These are phyloP conservation scores for Pediacus dermestoides DNA, from an alignment of 2,888 invertebrate species.

Conservation along the genomic window DNA sequence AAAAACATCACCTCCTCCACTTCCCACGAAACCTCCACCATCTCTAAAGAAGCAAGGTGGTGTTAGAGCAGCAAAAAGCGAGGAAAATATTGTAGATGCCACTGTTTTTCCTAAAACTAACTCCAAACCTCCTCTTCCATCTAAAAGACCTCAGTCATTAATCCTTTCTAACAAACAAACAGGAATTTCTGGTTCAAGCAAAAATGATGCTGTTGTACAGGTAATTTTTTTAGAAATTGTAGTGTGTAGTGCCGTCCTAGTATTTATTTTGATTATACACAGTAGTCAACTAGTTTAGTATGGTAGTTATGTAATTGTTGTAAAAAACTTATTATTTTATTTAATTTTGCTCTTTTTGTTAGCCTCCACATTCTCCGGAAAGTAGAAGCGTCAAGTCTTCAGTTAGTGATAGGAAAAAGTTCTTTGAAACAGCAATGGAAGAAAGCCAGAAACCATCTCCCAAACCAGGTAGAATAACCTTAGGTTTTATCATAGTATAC, in stretches of 20 bases:
- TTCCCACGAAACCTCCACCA: slow-evolving; percentile 26
- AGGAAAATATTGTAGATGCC: too few relatives aligned
- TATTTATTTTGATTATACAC: too few relatives aligned
- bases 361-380: slow-evolving; percentile 64
- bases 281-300: too few relatives aligned
- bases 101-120: too few relatives aligned
- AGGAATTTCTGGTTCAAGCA: slow-evolving; percentile 25
- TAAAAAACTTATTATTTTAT: slow-evolving; percentile 12
- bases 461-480: slow-evolving; percentile 66
- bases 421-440: slow-evolving; percentile 95
- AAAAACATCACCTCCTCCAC: slow-evolving; percentile 28
- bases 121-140: slow-evolving; percentile 26
- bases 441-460: slow-evolving; percentile 82
- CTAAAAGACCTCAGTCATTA: slow-evolving; percentile 27
- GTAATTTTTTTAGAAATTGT: slow-evolving; percentile 26
- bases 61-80: too few relatives aligned
- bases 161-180: slow-evolving; percentile 31
- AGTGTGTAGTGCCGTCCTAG: too few relatives aligned
- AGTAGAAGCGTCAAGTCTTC: slow-evolving; percentile 76
- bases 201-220: slow-evolving; percentile 25
- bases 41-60: too few relatives aligned
- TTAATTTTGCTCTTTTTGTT: slow-evolving; percentile 21
- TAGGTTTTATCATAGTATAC: not conserved
- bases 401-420: slow-evolving; percentile 90
- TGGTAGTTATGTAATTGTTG: too few relatives aligned